Percentiles rank a stretch among this genome's conserved stretches.
phyloP scores from a whole-genome alignment of 2,888 invertebrate genomes.

The Drosophila mimica region DNA sequence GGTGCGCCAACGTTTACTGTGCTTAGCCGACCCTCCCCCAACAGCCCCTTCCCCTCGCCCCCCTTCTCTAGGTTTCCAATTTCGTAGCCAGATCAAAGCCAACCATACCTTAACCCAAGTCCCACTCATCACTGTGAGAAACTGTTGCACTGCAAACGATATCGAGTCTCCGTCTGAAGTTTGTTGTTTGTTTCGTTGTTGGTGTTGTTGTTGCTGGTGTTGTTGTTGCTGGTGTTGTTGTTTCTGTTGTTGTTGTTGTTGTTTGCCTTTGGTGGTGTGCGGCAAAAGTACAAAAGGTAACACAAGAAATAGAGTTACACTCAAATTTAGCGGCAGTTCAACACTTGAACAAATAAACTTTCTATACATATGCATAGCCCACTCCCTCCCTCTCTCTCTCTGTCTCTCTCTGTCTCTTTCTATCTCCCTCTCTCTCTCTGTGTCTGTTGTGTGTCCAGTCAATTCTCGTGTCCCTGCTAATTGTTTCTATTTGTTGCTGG shows the following conservation, averaged over 20 bases:
- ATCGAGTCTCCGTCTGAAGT: constrained; percentile 23
- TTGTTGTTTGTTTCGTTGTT: constrained; percentile 18
- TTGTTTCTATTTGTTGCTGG: constrained; percentile 59
- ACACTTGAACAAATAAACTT: constrained; percentile 62
- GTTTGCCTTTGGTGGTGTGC: constrained; percentile 50
- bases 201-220: constrained; percentile 5
- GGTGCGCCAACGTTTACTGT: constrained; percentile 53
- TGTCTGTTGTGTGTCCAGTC: constrained; percentile 50
- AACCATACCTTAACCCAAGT: background rate
- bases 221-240: constrained; percentile 6
- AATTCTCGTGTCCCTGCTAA: constrained; percentile 71
- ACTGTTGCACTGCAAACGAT: constrained; percentile 17
- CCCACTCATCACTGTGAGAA: constrained; percentile 53
- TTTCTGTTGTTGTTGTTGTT: constrained; percentile 13
- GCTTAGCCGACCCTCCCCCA: constrained; percentile 1
- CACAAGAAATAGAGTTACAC: constrained; percentile 69
- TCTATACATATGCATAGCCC: constrained; percentile 35
- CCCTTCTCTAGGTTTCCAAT: background rate
- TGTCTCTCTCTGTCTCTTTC: too few relatives aligned
- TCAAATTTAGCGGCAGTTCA: constrained; percentile 79
- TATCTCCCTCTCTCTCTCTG: background rate
- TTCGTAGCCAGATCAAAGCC: constrained; percentile 2
- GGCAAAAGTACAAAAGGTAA: constrained; percentile 76
- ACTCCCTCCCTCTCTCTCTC: background rate
- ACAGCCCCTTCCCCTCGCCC: fast-evolving